Conservation (phyloP, 1,140 invertebrate species). For the Caenorhabditis brenneri region DNA sequence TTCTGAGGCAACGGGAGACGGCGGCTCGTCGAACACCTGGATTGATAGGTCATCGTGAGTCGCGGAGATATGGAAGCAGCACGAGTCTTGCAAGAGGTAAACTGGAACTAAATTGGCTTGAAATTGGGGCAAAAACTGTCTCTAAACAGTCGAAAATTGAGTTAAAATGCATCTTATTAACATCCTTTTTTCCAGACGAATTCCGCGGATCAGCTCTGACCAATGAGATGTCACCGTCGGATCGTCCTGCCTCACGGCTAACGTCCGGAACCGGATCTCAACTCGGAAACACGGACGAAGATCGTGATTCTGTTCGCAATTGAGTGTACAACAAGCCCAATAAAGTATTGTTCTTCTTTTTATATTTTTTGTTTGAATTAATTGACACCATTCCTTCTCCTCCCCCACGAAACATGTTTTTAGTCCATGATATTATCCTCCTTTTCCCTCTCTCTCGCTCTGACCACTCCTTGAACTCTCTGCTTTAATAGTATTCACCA, state of each 20-base stretch:
- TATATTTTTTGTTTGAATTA: too few species aligned
- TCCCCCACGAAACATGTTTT: too few species aligned
- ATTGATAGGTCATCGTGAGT: conserved; percentile 1
- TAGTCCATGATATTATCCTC: too few species aligned
- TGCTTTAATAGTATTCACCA: conserved; percentile 36
- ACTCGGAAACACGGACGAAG: conserved; percentile 1
- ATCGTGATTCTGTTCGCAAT: conserved; percentile 21
- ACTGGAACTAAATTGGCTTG: too few species aligned
- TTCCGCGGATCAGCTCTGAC: conserved; percentile 16
- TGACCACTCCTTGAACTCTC: background rate
- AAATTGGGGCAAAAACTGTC: too few species aligned
- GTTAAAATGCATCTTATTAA: too few species aligned
- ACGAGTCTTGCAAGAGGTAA: conserved; percentile 9
- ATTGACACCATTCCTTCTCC: too few species aligned
- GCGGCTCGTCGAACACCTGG: conserved; percentile 8
- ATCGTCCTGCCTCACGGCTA: background rate
- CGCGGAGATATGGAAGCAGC: conserved; percentile 20
- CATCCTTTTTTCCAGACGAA: conserved; percentile 16
- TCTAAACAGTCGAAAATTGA: too few species aligned
- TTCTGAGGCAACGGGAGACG: background rate
- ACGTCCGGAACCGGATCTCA: conserved; percentile 5
- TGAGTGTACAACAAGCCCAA: too few species aligned
- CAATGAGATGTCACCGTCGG: conserved; percentile 10
- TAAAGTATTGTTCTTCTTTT: too few species aligned
- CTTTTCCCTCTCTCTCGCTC: too few species aligned